Evolutionary conservation across 2,113 vertebrate genomes (phyloP).

Genomic region (Cephalopterus ornatus): DNA sequence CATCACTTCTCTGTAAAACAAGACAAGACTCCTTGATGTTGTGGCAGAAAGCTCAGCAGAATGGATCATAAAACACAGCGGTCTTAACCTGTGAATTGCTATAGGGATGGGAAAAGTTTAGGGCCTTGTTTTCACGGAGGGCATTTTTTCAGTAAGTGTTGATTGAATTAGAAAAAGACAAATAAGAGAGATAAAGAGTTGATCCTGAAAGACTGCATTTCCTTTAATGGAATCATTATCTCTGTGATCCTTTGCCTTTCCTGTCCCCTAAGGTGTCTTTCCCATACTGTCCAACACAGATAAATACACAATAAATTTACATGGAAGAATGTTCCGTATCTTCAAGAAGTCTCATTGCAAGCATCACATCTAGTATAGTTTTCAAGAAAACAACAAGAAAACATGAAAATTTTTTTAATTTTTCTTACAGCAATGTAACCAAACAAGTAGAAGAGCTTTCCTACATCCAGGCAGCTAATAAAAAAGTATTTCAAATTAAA

Average conservation of each 20-base stretch:
- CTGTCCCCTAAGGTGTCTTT: not conserved
- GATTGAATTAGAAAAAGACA: not conserved
- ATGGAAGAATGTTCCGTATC: not conserved
- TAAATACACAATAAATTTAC: not conserved
- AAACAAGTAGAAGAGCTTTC: not conserved
- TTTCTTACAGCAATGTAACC: not conserved
- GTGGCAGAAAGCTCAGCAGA: not conserved
- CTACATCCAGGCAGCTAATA: not conserved
- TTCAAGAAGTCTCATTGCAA: not conserved
- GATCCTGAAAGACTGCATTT: not conserved
- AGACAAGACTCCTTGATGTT: not conserved
- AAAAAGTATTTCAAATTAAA: not conserved
- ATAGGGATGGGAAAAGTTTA: not conserved
- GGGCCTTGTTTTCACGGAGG: not conserved
- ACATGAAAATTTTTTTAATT: accelerated
- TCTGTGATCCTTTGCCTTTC: not conserved
- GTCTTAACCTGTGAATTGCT: not conserved
- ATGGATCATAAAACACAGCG: not conserved
- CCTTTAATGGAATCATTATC: not conserved
- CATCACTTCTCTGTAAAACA: not conserved
- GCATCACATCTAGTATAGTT: not conserved
- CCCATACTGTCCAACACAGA: not conserved
- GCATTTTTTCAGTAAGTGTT: not conserved
- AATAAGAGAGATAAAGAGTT: not conserved
- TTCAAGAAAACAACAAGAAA: not conserved